These are phyloP conservation scores for Centropus bengalensis DNA, from an alignment of 2,113 vertebrate species.

Conservation along the genomic window DNA sequence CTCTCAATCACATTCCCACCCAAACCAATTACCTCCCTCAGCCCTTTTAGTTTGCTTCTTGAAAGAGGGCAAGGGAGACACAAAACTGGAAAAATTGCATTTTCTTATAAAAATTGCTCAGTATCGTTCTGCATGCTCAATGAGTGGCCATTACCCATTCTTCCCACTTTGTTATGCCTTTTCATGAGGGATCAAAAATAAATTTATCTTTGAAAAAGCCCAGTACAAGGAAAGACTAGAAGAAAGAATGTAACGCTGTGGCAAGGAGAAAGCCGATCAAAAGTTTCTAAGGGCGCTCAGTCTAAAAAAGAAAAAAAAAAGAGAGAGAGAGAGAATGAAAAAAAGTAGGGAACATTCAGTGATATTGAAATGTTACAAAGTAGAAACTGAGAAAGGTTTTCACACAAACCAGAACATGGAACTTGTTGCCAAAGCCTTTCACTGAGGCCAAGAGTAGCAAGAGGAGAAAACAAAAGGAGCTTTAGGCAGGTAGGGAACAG, in stretches of 20 bases:
- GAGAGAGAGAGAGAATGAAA: background rate
- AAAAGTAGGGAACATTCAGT: background rate
- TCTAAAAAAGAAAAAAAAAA: background rate
- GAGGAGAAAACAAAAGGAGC: background rate
- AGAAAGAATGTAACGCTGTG: background rate
- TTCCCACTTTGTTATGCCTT: background rate
- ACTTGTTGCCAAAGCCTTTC: background rate
- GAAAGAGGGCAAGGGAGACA: background rate
- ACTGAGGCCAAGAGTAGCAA: background rate
- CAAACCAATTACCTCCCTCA: background rate
- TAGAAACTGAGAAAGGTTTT: slow-evolving; percentile 23
- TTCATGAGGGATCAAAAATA: background rate
- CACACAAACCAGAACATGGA: background rate
- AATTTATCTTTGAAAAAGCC: background rate
- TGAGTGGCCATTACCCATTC: background rate
- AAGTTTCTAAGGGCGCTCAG: background rate
- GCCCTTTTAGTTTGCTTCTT: background rate
- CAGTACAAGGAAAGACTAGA: background rate
- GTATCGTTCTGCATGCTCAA: background rate
- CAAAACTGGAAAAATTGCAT: background rate
- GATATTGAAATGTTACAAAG: background rate
- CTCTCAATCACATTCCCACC: background rate
- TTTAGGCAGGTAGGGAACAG: background rate
- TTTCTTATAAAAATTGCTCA: background rate
- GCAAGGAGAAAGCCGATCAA: background rate